These are phyloP conservation scores for Crocuta crocuta DNA, from an alignment of 2,113 vertebrate genomes.

Conservation along the genomic window DNA sequence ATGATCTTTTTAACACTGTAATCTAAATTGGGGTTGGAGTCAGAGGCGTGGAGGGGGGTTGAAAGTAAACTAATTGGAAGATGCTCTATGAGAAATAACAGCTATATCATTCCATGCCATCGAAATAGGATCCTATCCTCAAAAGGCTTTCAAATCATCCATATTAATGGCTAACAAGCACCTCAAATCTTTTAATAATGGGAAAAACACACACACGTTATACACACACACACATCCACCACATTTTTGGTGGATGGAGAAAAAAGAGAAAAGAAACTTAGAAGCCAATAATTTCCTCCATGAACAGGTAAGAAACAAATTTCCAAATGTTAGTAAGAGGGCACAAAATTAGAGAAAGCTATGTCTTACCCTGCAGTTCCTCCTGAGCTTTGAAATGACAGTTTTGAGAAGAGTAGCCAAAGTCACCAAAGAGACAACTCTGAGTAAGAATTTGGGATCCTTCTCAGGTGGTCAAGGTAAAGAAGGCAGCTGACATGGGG, in stretches of 20 bases:
- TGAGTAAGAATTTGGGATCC: neutral
- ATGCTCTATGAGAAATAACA: neutral
- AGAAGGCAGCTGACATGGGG: neutral
- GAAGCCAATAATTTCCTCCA: neutral
- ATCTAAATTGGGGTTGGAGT: conserved; percentile 67
- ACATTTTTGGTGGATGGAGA: neutral
- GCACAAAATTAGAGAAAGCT: neutral
- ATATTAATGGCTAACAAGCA: neutral
- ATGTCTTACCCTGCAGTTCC: conserved; percentile 58
- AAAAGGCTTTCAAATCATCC: neutral
- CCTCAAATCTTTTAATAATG: neutral
- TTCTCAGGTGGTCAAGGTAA: conserved; percentile 7
- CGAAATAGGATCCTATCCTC: neutral
- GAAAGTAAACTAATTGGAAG: conserved; percentile 59
- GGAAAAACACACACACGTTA: neutral
- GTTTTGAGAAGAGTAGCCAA: neutral
- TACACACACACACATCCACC: fast-evolving
- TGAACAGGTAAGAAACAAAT: conserved; percentile 1
- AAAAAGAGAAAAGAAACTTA: neutral
- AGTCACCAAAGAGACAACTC: neutral
- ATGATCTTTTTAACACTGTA: conserved; percentile 64
- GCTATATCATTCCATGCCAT: neutral
- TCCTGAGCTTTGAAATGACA: neutral
- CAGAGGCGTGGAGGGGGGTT: neutral
- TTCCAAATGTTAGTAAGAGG: neutral